A percentile compares a stretch with the other conserved stretches of the same genome.
Conservation (phyloP, 2,797 vertebrate genomes). For the Chaetodon trifasciatus region DNA sequence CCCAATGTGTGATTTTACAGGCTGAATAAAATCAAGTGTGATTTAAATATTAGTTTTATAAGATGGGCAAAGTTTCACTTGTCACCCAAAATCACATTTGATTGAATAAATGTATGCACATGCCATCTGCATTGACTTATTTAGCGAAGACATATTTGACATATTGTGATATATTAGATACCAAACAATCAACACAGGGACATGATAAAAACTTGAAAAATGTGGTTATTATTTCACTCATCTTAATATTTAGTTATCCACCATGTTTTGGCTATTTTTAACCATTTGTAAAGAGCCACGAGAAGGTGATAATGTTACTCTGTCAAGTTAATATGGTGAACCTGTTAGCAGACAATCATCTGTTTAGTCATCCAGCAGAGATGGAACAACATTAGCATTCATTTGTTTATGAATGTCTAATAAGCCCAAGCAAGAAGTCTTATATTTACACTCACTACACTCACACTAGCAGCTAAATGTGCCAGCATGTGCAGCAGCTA, state of each 20-base stretch:
- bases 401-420: background rate
- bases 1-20: too few species aligned
- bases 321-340: background rate
- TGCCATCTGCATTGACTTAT: background rate
- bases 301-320: background rate
- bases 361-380: background rate
- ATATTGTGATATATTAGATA: background rate
- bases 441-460: background rate
- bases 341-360: background rate
- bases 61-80: background rate
- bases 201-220: background rate
- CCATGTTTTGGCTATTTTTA: background rate
- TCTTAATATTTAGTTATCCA: background rate
- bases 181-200: background rate
- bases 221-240: background rate
- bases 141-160: background rate
- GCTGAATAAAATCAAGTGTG: background rate
- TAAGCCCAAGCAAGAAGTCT: background rate
- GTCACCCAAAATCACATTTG: background rate
- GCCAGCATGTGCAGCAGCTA: too few species aligned
- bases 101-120: background rate
- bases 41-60: background rate
- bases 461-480: background rate
- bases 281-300: background rate
- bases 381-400: background rate